Base-by-base conservation (phyloP, 2,797 vertebrate species). In the Enteromius radiatus region DNA sequence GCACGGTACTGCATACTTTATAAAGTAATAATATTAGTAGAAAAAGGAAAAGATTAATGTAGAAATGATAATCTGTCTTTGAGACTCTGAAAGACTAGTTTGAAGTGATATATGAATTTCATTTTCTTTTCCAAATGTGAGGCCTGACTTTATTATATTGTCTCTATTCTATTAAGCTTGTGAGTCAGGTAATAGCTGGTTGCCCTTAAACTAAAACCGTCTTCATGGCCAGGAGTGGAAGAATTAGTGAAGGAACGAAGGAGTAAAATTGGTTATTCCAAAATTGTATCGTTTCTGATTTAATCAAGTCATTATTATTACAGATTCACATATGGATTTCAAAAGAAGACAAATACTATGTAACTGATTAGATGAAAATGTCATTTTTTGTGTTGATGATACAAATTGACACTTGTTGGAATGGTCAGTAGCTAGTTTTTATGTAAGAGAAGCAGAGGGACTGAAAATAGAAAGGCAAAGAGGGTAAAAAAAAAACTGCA, bases 71-170 rank as follows among this genome's bases (percentile, higher is more conserved):
- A 89, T 90, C 84, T 89, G 89, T 94, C 85, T 92, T 93, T 92
- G 91, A 94, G 91, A 92, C 90, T 92, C 91, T 88, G 89, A 92
- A 90, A 88, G 88, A 87, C 87, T 92, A 91, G 93, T 91, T 94
- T 94, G 93, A 95, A 95, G 93, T 94, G 94, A 94, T 93, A 81
- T 83, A 80, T 84, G 78, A 63, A 90, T 92, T 92, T 92, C 80
- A 82, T 89, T 90, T 88, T 77, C 67, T 90, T 91, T 90, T 92
- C 89, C 88, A 92, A 92, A 93, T 91, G 88, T 92, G 88, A 87
- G 79, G 91, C 83, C 14, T 86, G 91, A 92, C 77, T 87, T 87
- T 64, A 76, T 54, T 87, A 71, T 87, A 65, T 86, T 67, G 68
- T 86, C 73, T 80, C 63, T 49, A 63, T 79, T 80, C 36, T 49